phyloP scores from a whole-genome alignment of 2,797 vertebrate species.

The Neopelma chrysocephalum region DNA sequence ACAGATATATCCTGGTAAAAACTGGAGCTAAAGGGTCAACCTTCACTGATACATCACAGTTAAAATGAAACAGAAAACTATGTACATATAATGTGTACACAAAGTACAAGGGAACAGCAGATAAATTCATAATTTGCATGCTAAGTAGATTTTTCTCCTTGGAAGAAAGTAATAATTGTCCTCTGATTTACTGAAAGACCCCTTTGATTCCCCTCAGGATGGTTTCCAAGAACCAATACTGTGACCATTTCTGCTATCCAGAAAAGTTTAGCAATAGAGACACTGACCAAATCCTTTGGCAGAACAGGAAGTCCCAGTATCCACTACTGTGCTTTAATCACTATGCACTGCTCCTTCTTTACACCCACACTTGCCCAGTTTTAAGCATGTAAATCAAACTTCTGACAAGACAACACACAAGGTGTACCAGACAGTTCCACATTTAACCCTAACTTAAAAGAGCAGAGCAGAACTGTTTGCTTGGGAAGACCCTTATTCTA shows the following conservation, averaged over 20 bases:
- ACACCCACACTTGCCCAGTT: rapidly evolving
- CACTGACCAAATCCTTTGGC: background rate
- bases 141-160: background rate
- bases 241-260: background rate
- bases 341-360: background rate
- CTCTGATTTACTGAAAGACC: background rate
- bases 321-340: background rate
- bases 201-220: background rate
- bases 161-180: background rate
- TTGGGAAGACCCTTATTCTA: background rate
- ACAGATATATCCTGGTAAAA: background rate
- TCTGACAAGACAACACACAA: background rate
- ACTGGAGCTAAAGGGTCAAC: background rate
- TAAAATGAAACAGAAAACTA: background rate
- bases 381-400: background rate
- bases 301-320: background rate
- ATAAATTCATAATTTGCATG: background rate
- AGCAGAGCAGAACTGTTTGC: background rate
- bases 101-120: background rate
- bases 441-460: background rate
- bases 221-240: background rate
- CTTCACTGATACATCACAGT: background rate
- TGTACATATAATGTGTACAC: background rate
- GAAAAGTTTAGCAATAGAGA: background rate
- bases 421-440: background rate